Base-by-base conservation (phyloP, 2,888 invertebrate genomes). In the Hypomecis punctinalis region DNA sequence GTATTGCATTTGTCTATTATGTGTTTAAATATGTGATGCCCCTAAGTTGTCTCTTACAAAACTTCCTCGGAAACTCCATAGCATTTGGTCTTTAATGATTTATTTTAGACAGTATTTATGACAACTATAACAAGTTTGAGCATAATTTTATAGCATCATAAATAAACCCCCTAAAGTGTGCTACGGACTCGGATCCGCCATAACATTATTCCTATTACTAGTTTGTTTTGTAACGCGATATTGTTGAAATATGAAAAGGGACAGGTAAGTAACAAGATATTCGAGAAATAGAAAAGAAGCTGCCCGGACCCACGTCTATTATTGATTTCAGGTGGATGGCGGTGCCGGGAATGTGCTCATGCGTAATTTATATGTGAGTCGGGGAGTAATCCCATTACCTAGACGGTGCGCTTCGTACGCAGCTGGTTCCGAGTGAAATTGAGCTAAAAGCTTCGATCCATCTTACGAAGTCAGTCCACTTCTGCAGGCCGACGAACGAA, bases 381-480 rank as follows among this genome's bases (percentile, higher is more conserved):
- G 76, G 73, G 68, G 70, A 78, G 80, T 85, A 83, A 86, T 84
- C 78, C 78, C 78, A 83, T 84, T 84, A 84, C 81, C 76, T 68
- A 73, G 68, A 74, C 70, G 73, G 74, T 76, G 83, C 82, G 83
- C 80, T 84, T 83, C 78, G 82, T 84, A 83, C 83, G 80, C 84
- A 87, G 83, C 86, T 85, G 84, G 69, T 77, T 79, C 71, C 66
- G 77, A 83, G 81, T 83, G 82, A 85, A 86, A 88, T 88, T 85
- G 87, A 85, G 82, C 86, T 90, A 90, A 91, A 90, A 90, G 90
- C 89, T 82, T 87, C 88, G 84, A 89, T 89, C 88, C 87, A 88
- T 90, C 89, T 90, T 87, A 81, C 76, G 76, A 76, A 87, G 85
- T 87, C 85, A 78, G 87, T 87, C 84, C 85, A 89, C 85, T 88